A percentile compares a stretch with the other conserved stretches of the same genome.
Conservation (phyloP, 2,888 invertebrate genomes). For the Leucoptera coffeella region DNA sequence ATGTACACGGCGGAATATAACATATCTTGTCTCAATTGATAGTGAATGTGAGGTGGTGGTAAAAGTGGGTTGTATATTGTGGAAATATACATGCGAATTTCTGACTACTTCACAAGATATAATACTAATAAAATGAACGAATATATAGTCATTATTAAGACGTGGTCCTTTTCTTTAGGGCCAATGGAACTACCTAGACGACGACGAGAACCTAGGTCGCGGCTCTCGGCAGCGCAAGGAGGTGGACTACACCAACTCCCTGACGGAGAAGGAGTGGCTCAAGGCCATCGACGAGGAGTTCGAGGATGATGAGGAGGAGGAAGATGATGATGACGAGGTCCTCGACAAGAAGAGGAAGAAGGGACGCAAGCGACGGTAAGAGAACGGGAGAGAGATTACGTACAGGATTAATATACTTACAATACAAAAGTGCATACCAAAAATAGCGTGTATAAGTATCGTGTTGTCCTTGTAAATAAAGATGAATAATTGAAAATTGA, state of each 20-base stretch:
- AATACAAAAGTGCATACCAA: neutral
- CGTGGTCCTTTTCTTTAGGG: too few relatives aligned
- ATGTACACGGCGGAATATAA: too few relatives aligned
- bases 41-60: too few relatives aligned
- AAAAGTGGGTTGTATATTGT: too few relatives aligned
- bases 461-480: too few relatives aligned
- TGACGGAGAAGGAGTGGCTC: conserved; percentile 97
- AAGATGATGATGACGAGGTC: conserved; percentile 32
- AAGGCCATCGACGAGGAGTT: conserved; percentile 66
- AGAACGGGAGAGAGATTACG: neutral
- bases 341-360: conserved; percentile 64
- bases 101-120: too few relatives aligned
- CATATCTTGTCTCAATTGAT: too few relatives aligned
- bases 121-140: too few relatives aligned
- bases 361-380: conserved; percentile 38
- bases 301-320: conserved; percentile 45
- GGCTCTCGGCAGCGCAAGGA: conserved; percentile 93
- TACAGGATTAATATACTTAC: neutral
- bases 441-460: neutral
- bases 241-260: conserved; percentile 94
- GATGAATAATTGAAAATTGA: too few relatives aligned
- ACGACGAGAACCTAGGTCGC: conserved; percentile 81
- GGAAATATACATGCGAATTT: too few relatives aligned
- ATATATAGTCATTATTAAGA: too few relatives aligned
- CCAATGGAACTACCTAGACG: conserved; percentile 54